phyloP scores from a whole-genome alignment of 2,113 vertebrate species.

The Lipophrys pholis region DNA sequence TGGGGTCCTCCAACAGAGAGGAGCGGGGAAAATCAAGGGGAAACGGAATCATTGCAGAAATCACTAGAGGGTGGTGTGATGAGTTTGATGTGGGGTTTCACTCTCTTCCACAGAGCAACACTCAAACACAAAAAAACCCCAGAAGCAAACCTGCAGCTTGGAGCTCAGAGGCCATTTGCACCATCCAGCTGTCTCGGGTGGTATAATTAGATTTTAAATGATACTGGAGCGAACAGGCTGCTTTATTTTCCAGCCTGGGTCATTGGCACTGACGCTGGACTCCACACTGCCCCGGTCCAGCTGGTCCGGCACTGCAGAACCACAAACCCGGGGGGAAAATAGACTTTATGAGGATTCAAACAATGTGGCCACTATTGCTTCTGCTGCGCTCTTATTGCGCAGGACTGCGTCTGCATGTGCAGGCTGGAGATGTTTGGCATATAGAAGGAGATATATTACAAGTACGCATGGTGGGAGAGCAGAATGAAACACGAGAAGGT shows the following conservation, averaged over 20 bases:
- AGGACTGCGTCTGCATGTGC: slow-evolving; percentile 1
- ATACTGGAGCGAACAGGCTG: slow-evolving; percentile 39
- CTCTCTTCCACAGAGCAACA: slow-evolving; percentile 5
- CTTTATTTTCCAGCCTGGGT: slow-evolving; percentile 30
- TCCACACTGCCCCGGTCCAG: slow-evolving; percentile 39
- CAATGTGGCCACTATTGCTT: slow-evolving; percentile 24
- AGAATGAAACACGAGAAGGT: no score
- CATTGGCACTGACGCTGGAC: slow-evolving; percentile 25
- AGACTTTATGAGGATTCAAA: slow-evolving; percentile 29
- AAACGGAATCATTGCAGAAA: neutral
- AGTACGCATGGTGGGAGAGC: neutral
- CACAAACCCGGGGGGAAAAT: slow-evolving; percentile 36
- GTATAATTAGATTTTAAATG: slow-evolving; percentile 51
- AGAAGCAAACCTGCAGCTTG: slow-evolving; percentile 6
- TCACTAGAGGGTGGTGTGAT: neutral
- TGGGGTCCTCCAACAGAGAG: neutral
- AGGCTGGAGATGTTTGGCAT: slow-evolving; percentile 22
- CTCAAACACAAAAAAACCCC: slow-evolving; percentile 11
- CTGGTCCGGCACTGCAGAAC: slow-evolving; percentile 37
- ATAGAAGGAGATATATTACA: neutral
- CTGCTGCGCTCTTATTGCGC: slow-evolving; percentile 2
- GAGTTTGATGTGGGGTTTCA: slow-evolving; percentile 35
- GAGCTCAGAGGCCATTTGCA: slow-evolving; percentile 5
- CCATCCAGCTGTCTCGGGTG: slow-evolving; percentile 22
- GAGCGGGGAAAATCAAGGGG: neutral